Evolutionary conservation across 1,140 invertebrate species (phyloP).

Genomic region (Bombus pyrosoma): DNA sequence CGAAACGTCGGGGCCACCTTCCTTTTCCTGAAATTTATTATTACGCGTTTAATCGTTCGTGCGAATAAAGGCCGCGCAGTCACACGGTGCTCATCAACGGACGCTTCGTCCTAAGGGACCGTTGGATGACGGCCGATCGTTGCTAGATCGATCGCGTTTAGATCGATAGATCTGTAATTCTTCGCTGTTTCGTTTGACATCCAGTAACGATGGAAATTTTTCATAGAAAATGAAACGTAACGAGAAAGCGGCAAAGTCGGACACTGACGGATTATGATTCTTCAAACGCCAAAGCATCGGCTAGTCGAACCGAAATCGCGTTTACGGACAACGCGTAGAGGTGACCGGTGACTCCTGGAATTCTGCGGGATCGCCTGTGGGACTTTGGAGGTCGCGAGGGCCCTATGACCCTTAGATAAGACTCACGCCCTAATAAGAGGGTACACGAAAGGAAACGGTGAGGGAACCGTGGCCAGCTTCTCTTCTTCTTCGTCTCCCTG

Average conservation of each 20-base stretch:
- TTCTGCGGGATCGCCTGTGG: constrained; percentile 73
- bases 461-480: constrained; percentile 61
- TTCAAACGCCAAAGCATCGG: no score
- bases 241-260: no score
- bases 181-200: neutral
- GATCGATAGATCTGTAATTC: neutral
- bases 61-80: constrained; percentile 29
- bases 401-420: constrained; percentile 82
- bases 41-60: constrained; percentile 56
- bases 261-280: no score
- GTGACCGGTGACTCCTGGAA: constrained; percentile 79
- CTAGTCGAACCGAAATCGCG: constrained; percentile 41
- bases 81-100: constrained; percentile 3
- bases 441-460: constrained; percentile 72
- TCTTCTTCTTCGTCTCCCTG: constrained; percentile 53
- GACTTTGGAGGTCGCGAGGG: constrained; percentile 78
- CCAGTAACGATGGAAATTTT: neutral
- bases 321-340: constrained; percentile 43
- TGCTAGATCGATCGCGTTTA: neutral
- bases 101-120: neutral
- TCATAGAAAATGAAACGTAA: no score
- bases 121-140: neutral
- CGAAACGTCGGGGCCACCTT: constrained; percentile 11
- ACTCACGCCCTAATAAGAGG: constrained; percentile 82
- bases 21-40: constrained; percentile 52